A percentile compares a stretch with the other conserved stretches of the same genome.
phyloP scores from a whole-genome alignment of 1,140 invertebrate genomes.

The Vanessa tameamea region DNA sequence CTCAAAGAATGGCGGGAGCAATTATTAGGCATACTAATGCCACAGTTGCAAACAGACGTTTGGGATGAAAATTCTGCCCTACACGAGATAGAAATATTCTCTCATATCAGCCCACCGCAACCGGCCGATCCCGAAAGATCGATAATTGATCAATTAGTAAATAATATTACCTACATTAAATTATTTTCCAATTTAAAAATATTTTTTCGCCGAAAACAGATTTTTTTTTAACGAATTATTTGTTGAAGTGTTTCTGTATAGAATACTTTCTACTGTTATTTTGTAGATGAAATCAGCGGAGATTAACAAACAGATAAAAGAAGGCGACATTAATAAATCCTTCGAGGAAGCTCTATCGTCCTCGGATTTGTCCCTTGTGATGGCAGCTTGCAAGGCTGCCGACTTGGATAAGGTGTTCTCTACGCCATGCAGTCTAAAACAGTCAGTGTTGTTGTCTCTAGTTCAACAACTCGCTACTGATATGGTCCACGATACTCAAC shows the following conservation, averaged over 20 bases:
- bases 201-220: too few species aligned
- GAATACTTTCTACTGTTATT: not conserved
- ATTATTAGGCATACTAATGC: constrained; percentile 39
- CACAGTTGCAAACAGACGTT: constrained; percentile 15
- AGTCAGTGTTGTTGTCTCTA: constrained; percentile 92
- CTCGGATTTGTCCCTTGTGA: constrained; percentile 89
- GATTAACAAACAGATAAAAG: constrained; percentile 85
- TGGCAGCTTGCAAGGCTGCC: constrained; percentile 90
- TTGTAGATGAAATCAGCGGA: constrained; percentile 82
- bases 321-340: constrained; percentile 89
- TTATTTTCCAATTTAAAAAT: not conserved
- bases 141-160: constrained; percentile 61
- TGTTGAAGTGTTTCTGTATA: not conserved
- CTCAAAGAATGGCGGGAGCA: constrained; percentile 54
- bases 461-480: constrained; percentile 95
- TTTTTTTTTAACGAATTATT: too few species aligned
- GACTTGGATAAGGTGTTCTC: constrained; percentile 88
- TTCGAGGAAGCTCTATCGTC: constrained; percentile 93
- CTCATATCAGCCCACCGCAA: constrained; percentile 44
- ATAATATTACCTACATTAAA: not conserved
- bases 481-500: constrained; percentile 90
- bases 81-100: constrained; percentile 21
- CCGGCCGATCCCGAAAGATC: constrained; percentile 47
- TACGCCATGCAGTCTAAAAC: constrained; percentile 85
- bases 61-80: constrained; percentile 7